Conservation (phyloP, 2,888 invertebrate genomes). For the Chrysolina oricalcia region DNA sequence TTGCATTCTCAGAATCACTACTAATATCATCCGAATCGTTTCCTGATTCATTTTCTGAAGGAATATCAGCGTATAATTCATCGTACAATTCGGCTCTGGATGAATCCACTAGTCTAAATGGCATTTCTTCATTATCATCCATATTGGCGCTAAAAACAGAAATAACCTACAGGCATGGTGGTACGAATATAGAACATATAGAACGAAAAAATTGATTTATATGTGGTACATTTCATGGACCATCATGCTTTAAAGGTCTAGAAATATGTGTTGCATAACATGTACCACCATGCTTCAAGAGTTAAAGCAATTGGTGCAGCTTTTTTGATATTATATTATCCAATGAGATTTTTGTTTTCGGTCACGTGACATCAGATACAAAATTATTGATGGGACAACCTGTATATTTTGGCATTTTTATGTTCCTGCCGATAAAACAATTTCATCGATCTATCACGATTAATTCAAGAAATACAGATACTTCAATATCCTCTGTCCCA, state of each 20-base stretch:
- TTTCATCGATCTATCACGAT: too few relatives aligned
- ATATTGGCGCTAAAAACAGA: not conserved
- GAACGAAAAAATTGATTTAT: conserved; percentile 8
- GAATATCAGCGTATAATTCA: not conserved
- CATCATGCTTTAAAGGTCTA: conserved; percentile 10
- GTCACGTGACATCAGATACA: too few relatives aligned
- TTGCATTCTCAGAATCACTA: too few relatives aligned
- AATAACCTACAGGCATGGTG: conserved; percentile 20
- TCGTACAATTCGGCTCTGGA: not conserved
- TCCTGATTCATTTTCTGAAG: conserved; percentile 2
- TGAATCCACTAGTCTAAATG: not conserved
- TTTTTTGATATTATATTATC: too few relatives aligned
- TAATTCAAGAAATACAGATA: too few relatives aligned
- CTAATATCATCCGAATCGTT: not conserved
- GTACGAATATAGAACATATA: conserved; percentile 7
- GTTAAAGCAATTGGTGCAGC: too few relatives aligned
- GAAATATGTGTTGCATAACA: not conserved
- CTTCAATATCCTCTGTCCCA: too few relatives aligned
- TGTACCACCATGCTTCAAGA: too few relatives aligned
- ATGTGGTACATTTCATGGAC: conserved; percentile 22
- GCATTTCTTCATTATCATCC: conserved; percentile 12
- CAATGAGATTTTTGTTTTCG: too few relatives aligned
- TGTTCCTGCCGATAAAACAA: too few relatives aligned
- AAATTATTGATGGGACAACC: too few relatives aligned
- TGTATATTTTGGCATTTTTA: too few relatives aligned